Evolutionary conservation across 2,888 invertebrate genomes (phyloP).

Genomic region (Sesia apiformis): DNA sequence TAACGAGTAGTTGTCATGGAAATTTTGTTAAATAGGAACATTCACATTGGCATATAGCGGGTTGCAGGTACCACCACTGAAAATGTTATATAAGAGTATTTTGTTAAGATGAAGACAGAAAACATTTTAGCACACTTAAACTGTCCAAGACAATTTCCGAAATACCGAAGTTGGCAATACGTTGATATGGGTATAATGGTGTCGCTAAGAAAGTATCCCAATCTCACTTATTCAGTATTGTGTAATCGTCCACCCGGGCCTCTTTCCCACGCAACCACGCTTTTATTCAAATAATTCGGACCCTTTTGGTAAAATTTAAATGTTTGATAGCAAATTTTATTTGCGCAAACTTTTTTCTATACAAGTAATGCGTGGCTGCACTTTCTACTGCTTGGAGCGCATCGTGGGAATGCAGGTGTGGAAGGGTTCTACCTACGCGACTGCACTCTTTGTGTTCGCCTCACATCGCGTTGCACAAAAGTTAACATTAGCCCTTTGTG

Average conservation of each 20-base stretch:
- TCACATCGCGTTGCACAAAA: conserved; percentile 62
- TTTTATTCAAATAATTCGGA: conserved; percentile 38
- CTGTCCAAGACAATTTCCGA: background rate
- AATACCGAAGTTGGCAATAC: conserved; percentile 5
- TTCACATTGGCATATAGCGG: too few species aligned
- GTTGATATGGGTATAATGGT: conserved; percentile 9
- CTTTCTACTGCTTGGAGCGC: conserved; percentile 43
- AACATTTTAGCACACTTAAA: background rate
- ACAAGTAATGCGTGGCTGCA: conserved; percentile 28
- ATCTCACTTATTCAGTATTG: conserved; percentile 4
- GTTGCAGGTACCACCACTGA: too few species aligned
- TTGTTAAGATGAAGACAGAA: background rate
- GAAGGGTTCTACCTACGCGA: conserved; percentile 56
- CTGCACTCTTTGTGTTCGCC: conserved; percentile 31
- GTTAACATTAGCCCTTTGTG: conserved; percentile 60
- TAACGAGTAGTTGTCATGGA: too few species aligned
- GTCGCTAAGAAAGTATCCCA: conserved; percentile 1
- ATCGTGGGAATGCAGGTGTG: conserved; percentile 73
- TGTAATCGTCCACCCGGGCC: conserved; percentile 23
- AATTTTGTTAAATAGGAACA: too few species aligned
- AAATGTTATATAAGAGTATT: too few species aligned
- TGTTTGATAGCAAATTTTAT: conserved; percentile 59
- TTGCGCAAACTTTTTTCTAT: conserved; percentile 60
- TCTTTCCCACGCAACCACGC: conserved; percentile 15
- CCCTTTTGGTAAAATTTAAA: conserved; percentile 57